Conservation (phyloP, 2,888 invertebrate genomes). For the Sinodicranocentrus sp. region DNA sequence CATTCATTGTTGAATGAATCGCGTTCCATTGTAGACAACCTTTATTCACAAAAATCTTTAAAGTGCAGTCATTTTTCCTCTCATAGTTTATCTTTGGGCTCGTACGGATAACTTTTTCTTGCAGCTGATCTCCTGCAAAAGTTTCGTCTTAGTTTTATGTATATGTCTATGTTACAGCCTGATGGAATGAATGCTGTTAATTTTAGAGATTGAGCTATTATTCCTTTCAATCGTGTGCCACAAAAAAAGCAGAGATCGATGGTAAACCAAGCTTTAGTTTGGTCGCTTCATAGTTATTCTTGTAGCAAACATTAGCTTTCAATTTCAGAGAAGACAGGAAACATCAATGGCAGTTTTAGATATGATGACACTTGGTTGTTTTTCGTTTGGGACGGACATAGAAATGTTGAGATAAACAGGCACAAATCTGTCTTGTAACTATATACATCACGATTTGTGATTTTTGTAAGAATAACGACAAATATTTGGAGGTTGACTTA, state of each 20-base stretch:
- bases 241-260: too few species aligned
- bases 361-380: conserved; percentile 27
- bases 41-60: neutral
- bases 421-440: neutral
- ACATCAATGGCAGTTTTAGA: conserved; percentile 36
- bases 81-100: neutral
- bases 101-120: too few species aligned
- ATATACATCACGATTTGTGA: neutral
- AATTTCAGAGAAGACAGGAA: conserved; percentile 42
- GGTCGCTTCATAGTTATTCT: neutral
- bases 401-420: conserved; percentile 13
- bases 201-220: too few species aligned
- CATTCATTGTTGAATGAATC: neutral
- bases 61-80: neutral
- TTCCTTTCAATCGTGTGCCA: too few species aligned
- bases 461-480: neutral
- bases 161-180: too few species aligned
- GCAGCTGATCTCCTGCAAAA: too few species aligned
- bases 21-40: neutral
- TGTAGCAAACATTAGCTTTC: conserved; percentile 27
- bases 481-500: neutral
- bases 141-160: too few species aligned
- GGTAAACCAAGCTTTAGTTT: too few species aligned
- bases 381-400: conserved; percentile 18
- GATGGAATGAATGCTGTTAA: too few species aligned